These are phyloP conservation scores for Eptesicus fuscus DNA, from an alignment of 2,113 vertebrate species.

Conservation along the genomic window DNA sequence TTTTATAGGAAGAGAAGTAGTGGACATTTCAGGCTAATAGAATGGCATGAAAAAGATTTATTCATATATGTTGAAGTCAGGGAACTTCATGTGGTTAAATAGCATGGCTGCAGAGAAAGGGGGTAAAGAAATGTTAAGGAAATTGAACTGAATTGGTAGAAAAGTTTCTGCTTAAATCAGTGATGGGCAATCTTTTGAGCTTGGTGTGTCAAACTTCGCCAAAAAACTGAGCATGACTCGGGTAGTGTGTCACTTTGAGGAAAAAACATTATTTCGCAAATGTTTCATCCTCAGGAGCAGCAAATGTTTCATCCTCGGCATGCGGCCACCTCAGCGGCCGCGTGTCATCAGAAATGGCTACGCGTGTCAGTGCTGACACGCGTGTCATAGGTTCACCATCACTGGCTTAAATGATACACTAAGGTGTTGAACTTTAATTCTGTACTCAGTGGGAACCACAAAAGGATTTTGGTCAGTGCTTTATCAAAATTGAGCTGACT, in stretches of 20 bases:
- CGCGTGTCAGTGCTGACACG: too few species aligned
- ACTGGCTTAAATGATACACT: background rate
- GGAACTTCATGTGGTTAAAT: background rate
- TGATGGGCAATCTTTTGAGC: too few species aligned
- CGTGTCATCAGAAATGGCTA: too few species aligned
- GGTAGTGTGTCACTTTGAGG: too few species aligned
- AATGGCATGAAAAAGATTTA: background rate
- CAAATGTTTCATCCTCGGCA: too few species aligned
- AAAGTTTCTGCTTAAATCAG: background rate
- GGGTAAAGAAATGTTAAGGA: background rate
- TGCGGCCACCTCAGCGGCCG: too few species aligned
- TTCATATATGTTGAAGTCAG: background rate
- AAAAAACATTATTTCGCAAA: too few species aligned
- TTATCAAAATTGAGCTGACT: slow-evolving; percentile 38
- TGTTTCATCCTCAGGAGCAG: too few species aligned
- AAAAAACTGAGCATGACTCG: too few species aligned
- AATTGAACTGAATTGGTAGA: background rate
- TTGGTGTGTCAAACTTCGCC: too few species aligned
- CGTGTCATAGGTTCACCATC: too few species aligned
- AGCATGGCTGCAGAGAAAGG: background rate
- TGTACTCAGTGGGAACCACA: background rate
- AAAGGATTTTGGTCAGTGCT: slow-evolving; percentile 37
- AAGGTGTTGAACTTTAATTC: background rate
- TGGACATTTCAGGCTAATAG: background rate
- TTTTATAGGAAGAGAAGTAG: background rate